Conservation (phyloP, 92 coral and sea anemone species). For the Actinernus sp. region DNA sequence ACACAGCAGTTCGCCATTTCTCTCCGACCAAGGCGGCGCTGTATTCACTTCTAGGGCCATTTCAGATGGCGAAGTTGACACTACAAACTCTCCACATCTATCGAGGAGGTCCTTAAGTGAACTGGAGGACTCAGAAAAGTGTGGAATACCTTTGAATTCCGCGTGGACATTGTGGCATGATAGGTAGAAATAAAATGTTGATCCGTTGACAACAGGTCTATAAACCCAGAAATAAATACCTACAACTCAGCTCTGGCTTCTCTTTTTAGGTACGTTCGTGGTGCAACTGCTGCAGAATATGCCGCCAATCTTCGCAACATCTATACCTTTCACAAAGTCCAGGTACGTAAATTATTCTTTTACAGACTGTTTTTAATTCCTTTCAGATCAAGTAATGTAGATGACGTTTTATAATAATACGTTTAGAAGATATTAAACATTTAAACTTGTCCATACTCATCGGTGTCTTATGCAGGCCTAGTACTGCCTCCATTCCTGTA, state of each 20-base stretch:
- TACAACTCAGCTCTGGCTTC: not conserved
- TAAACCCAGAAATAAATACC: no score
- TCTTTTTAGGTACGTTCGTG: slow-evolving; percentile 77
- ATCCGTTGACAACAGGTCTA: slow-evolving; percentile 10
- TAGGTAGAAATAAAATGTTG: slow-evolving; percentile 70
- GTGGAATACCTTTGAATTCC: slow-evolving; percentile 89
- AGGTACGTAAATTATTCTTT: slow-evolving; percentile 47
- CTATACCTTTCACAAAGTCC: slow-evolving; percentile 87
- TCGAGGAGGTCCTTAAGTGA: slow-evolving; percentile 83
- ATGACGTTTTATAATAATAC: slow-evolving; percentile 9
- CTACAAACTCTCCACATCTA: slow-evolving; percentile 78
- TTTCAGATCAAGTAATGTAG: not conserved
- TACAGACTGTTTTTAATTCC: no score
- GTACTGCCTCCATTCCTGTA: no score
- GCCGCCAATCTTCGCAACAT: slow-evolving; percentile 95
- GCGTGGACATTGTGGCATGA: slow-evolving; percentile 99
- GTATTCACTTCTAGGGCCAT: slow-evolving; percentile 38
- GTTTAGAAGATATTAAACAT: not conserved
- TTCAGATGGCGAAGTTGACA: slow-evolving; percentile 21
- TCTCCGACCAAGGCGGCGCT: slow-evolving; percentile 50
- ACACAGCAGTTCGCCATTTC: slow-evolving; percentile 48
- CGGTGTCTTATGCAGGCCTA: no score
- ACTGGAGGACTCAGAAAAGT: slow-evolving; percentile 83
- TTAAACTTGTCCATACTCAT: no score
- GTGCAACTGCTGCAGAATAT: slow-evolving; percentile 98